Conservation (phyloP, 2,113 vertebrate species). For the Podocnemis expansa region DNA sequence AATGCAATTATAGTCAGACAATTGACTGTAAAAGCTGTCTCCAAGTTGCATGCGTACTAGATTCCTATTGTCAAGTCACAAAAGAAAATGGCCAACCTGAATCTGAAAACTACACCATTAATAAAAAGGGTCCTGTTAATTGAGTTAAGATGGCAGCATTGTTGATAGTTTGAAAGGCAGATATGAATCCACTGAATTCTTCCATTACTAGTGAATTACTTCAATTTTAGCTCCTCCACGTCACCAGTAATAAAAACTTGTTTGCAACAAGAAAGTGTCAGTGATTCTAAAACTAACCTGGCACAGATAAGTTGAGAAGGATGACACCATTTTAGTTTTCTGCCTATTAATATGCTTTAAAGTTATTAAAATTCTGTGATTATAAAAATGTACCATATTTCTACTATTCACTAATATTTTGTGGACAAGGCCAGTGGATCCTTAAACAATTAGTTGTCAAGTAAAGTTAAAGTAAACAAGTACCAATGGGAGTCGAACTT, state of each 20-base stretch:
- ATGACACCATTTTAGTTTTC: neutral
- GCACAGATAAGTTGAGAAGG: neutral
- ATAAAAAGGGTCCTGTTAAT: neutral
- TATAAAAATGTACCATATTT: neutral
- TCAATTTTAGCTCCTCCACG: neutral
- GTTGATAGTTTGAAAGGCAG: neutral
- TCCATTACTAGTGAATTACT: neutral
- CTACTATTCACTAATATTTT: neutral
- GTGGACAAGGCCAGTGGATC: neutral
- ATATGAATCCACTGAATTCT: accelerated
- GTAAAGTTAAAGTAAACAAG: slow-evolving; percentile 1
- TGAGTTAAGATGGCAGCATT: neutral
- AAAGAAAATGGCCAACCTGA: neutral
- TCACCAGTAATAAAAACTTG: neutral
- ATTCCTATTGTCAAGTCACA: neutral
- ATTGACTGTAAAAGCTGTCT: too few relatives aligned
- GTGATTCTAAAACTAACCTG: neutral
- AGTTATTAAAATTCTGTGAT: slow-evolving; percentile 51
- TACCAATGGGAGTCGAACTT: neutral
- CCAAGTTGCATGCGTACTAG: too few relatives aligned
- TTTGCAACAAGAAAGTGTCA: neutral
- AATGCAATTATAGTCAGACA: too few relatives aligned
- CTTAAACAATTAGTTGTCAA: too few relatives aligned
- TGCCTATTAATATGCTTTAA: neutral
- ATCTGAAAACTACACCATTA: neutral